Evolutionary conservation across 2,113 vertebrate genomes (phyloP), one percentile per base, ranked within the genome.

Genomic region (Pangasianodon gigas): DNA sequence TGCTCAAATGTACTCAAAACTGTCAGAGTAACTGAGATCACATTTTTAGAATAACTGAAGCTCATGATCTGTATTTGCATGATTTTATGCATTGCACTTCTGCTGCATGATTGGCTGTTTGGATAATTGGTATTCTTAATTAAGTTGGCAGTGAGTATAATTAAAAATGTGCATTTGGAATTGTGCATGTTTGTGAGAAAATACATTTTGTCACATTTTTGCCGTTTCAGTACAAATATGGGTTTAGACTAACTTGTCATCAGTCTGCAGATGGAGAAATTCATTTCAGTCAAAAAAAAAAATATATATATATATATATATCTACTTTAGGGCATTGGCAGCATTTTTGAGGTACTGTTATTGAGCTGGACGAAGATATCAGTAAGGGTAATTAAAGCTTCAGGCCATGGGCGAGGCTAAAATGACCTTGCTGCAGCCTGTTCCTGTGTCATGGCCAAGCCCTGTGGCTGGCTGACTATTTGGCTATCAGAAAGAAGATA

Each of bases 401-500:
- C 21, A 4, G 18, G 32, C 48, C 62, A n/a, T 29, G 32, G 26
- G 67, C 16, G 41, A 48, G 48, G 81, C 48, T 85, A 14, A 87
- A 85, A 69, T 16, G 32, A 81, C 41, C 32, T 86, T 74, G 5
- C 85, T 82, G 77, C 86, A 86, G 48, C 75, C 88, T 90, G 82
- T 89, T 87, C 84, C 80, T 29, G 51, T 89, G 84, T 85, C 92
- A 74, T 90, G 85, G 71, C 81, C 37, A 24, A 89, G 65, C 69
- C 88, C 88, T 80, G 62, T 80, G 89, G 85, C 89, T 93, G 93
- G 92, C 93, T 92, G 85, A 90, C 91, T 94, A 93, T 91, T 90
- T 92, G 87, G 83, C 79, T 92, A 89, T 94, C 92, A 93, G 92
- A 91, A 92, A 92, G 92, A 88, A 90, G 67, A 90, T 84, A 90